phyloP scores from a whole-genome alignment of 2,888 invertebrate species.

The Andrena haemorrhoa region DNA sequence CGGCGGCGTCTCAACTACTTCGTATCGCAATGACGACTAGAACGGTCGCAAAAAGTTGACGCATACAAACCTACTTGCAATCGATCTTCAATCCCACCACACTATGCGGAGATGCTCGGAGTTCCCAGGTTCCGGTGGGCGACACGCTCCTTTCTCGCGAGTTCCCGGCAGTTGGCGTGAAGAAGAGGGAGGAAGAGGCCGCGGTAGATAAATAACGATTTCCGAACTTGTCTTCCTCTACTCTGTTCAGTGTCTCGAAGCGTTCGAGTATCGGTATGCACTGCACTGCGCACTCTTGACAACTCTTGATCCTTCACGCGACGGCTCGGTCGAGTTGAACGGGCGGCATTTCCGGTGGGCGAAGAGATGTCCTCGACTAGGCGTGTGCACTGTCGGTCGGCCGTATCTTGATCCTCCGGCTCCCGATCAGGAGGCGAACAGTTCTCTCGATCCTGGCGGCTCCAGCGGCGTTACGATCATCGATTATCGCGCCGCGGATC shows the following conservation, averaged over 20 bases:
- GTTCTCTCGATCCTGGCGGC: conserved; percentile 54
- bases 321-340: conserved; percentile 12
- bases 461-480: conserved; percentile 36
- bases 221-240: conserved; percentile 23
- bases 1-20: not conserved
- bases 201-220: conserved; percentile 12
- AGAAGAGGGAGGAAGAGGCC: not conserved
- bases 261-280: conserved; percentile 37
- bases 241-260: not conserved
- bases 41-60: not conserved
- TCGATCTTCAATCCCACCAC: conserved; percentile 28
- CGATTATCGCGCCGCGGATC: conserved; percentile 27
- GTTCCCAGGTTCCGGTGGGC: not conserved
- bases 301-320: conserved; percentile 43
- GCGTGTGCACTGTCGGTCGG: conserved; percentile 1
- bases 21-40: not conserved
- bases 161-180: not conserved
- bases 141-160: not conserved
- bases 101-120: conserved; percentile 8
- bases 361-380: not conserved
- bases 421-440: conserved; percentile 22
- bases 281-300: conserved; percentile 52
- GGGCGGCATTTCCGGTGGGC: conserved; percentile 30
- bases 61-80: conserved; percentile 48
- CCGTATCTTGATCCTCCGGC: not conserved